Base-by-base conservation (phyloP, 2,797 vertebrate genomes). In the Apogon hyalosoma region DNA sequence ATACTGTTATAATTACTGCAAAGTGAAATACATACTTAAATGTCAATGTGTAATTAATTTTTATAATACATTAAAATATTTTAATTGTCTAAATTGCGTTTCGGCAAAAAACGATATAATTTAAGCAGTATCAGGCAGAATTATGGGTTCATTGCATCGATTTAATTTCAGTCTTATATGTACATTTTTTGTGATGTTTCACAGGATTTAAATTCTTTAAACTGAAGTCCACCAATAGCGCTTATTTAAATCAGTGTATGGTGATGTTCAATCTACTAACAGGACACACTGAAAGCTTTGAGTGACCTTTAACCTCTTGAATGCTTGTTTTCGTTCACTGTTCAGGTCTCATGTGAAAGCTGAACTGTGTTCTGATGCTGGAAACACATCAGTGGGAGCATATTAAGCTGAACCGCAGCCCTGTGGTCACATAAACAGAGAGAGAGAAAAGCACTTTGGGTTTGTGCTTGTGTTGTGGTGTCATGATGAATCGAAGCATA, bases 301-400 rank as follows among this genome's bases (percentile, higher is more conserved):
- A 55, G 63, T 88, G 79, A 90, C 83, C 79, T 80, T 84, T 64
- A 68, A 72, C 64, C 63, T 50, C 36, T 53, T 75, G 41, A 87
- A 66, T 79, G 43, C 60, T 79, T 73, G 63, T 84, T 81, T 73
- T 82, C 9, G 45, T 83, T 50, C 65, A 74, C 62, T 79, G 77
- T 65, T 80, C 57, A 79, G 73, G 74, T 28, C 51, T 83, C 1
- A 46, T 70, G 54, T 83, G 78, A 86, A 84, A 85, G 79, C 73
- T 71, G 79, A 66, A 69, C 76, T 74, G 75, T 87, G 84, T 85
- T 65, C 82, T 83, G 79, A 80, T 74, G 74, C 82, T 79, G 81
- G 47, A 63, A 85, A 87, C 86, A 88, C 87, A 89, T 82, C 87
- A 74, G 79, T 85, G 79, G 72, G 78, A 79, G 75, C 71, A 80